Evolutionary conservation across 2,888 invertebrate genomes (phyloP), one percentile per base, ranked within the genome.

Genomic region (Hirtodrosophila histrioides): DNA sequence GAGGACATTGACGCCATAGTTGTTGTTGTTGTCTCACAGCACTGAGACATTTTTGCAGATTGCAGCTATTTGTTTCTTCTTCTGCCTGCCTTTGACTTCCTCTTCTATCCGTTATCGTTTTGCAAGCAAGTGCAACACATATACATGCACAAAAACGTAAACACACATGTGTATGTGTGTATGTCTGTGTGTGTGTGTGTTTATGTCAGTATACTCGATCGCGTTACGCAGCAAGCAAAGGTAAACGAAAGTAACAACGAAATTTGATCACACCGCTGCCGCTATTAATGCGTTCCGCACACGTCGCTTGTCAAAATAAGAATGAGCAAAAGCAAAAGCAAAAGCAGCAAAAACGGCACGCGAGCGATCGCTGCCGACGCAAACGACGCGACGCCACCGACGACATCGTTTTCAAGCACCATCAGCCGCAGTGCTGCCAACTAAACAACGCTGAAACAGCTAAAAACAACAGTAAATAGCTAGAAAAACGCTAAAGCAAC

Each of bases 301-400:
- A 78, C 75, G 81, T 68, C 66, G 84, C 78, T 80, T 75, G 70
- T 75, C 88, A 73, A 86, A 86, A 73, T 72, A 79, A 80, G 77
- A 84, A 84, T 84, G 84, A 84, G 86, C 88, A 69, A 77, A 62
- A 55, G 60, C 57, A 54, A 17, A 17, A 17, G 27, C 40, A 78
- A 60, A 67, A 67, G 56, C 53, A 58, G 54, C 53, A 56, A 55
- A 57, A 65, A 75, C 58, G 71, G 79, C 75, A 75, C 75, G 75
- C 81, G 85, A 83, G 61, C 78, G 79, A 78, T 76, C 78, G 62
- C 61, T 70, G 72, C 37, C 60, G 39, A 31, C 31, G 31, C 31
- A 7, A 31, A 2, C 31, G 9, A 8, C 31, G 31, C 31, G 49
- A 45, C 57, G 70, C 50, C 35, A 24, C 44, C 54, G 33, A 17